Evolutionary conservation across 92 coral and sea anemone species (phyloP), one percentile per base, ranked within the genome.

Genomic region (Heliopora coerulea): DNA sequence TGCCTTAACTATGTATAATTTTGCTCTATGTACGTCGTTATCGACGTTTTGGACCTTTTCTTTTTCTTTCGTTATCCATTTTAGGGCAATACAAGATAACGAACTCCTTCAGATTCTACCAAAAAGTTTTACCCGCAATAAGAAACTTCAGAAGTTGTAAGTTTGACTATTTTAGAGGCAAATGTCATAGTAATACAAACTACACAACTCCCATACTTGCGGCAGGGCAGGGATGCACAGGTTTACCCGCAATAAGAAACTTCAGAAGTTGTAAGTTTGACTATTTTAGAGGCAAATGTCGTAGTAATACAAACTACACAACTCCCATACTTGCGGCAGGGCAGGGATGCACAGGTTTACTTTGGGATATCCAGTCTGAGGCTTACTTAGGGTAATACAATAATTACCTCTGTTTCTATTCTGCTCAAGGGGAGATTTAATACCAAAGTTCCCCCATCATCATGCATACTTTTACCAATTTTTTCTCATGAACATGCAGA

Each of bases 1-100:
- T n/a, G n/a, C n/a, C n/a, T n/a, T n/a, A n/a, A n/a, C n/a, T n/a
- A n/a, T n/a, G n/a, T n/a, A n/a, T n/a, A n/a, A n/a, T n/a, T n/a
- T n/a, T n/a, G n/a, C n/a, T n/a, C n/a, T n/a, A n/a, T n/a, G n/a
- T n/a, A n/a, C n/a, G n/a, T n/a, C n/a, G n/a, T n/a, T n/a, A n/a
- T n/a, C n/a, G n/a, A n/a, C n/a, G n/a, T n/a, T n/a, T n/a, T n/a
- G n/a, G n/a, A n/a, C n/a, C n/a, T n/a, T 37, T 37, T 37, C 4
- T 37, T 37, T 37, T 4, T 37, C 42, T 37, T 37, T 37, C 4
- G 6, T 37, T 37, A 37, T 4, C 42, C n/a, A 37, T 37, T 65
- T 23, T 20, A 67, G 74, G n/a, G 74, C 48, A 46, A 67, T 67
- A 59, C 54, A 54, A 67, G 74, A 67, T 28, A 67, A 67, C 11